Evolutionary conservation across 2,888 invertebrate genomes (phyloP), one percentile per base, ranked within the genome.

Genomic region (Drosophila multiciliata): DNA sequence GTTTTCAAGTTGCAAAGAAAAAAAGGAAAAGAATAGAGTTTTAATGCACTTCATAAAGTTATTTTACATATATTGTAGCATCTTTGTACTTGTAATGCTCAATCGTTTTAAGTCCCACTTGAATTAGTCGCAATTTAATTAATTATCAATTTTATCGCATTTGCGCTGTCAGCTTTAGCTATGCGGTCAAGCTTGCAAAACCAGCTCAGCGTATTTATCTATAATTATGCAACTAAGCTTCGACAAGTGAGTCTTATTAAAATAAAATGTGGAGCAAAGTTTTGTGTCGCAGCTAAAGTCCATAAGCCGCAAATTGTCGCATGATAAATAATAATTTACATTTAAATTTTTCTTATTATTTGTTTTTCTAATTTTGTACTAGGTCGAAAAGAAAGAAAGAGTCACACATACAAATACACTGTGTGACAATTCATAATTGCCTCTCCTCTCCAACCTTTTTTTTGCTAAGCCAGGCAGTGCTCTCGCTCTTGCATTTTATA

Each of bases 1-100:
- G 67, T 72, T 64, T 75, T 63, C 75, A 79, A 72, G 40, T 49
- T 35, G 17, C 48, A 59, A 64, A 48, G 17, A 32, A 53, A 35
- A 45, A 29, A 17, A 52, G 12, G 48, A 48, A 15, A 52, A n/a
- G 48, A 48, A 15, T 58, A 54, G 26, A 36, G 52, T 49, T 64
- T 59, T 49, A 69, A 73, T 57, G 26, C 49, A 8, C 8, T 11
- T n/a, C 50, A 49, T 36, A 55, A 55, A 38, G 40, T 8, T 2
- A 36, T 54, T 38, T 54, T n/a, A 17, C 17, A 12, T 53, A 53
- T 29, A 15, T 33, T 26, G 29, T 29, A 2, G 32, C 57, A 33
- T 57, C 32, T 32, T 32, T 32, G 42, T 20, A 42, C 33, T 33
- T 20, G 15, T 20, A 17, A 57, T 20, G 32, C 32, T 20, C 20